Conservation (phyloP, 2,113 vertebrate species). For the Jacana jacana region DNA sequence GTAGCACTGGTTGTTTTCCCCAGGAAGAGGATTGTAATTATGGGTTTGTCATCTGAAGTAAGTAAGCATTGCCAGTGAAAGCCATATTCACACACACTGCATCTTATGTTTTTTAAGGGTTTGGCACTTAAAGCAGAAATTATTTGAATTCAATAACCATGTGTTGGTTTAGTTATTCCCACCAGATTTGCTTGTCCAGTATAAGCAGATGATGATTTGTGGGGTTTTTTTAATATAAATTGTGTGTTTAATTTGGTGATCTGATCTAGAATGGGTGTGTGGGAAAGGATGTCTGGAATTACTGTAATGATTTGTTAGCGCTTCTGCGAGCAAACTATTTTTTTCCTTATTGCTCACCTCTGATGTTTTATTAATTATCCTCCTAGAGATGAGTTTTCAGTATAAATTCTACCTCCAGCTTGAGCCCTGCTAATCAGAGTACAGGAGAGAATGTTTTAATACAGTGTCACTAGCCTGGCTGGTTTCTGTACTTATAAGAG, state of each 20-base stretch:
- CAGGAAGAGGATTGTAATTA: background rate
- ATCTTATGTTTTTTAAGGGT: background rate
- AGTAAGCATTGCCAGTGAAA: background rate
- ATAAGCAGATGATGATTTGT: constrained; percentile 14
- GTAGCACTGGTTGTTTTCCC: background rate
- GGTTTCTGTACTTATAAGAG: background rate
- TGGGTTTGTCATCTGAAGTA: background rate
- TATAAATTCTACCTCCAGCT: background rate
- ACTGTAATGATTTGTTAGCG: background rate
- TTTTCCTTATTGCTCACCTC: background rate
- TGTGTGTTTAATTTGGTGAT: background rate
- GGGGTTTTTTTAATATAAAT: background rate
- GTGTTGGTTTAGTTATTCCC: background rate
- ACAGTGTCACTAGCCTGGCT: background rate
- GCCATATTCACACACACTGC: background rate
- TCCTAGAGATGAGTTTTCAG: background rate
- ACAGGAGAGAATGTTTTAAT: background rate
- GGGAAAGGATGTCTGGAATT: background rate
- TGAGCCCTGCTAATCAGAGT: background rate
- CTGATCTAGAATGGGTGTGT: background rate
- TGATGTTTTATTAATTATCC: background rate
- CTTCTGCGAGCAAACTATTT: background rate
- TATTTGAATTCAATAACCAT: background rate
- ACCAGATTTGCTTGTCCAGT: background rate
- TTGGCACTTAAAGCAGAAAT: background rate